phyloP scores from a whole-genome alignment of 2,888 invertebrate species.

The Melanostoma scalare region DNA sequence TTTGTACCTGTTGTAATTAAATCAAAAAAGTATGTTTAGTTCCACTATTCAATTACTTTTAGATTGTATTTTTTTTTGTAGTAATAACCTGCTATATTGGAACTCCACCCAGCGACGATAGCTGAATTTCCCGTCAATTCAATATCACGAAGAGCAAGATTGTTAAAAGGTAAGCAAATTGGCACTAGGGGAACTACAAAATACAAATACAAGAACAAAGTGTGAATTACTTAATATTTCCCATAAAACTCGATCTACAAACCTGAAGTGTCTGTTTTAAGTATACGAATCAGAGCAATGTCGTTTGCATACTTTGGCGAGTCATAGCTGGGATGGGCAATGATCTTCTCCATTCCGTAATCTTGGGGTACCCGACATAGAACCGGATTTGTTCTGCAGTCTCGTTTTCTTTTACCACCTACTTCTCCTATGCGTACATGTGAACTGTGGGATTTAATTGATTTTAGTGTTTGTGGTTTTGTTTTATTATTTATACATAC shows the following conservation, averaged over 20 bases:
- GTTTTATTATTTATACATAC: conserved; percentile 77
- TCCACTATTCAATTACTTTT: not conserved
- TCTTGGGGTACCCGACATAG: conserved; percentile 83
- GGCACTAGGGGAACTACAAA: conserved; percentile 79
- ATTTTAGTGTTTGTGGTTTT: not conserved
- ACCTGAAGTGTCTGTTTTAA: conserved; percentile 78
- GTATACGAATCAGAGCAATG: conserved; percentile 84
- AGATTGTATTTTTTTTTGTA: conserved; percentile 60
- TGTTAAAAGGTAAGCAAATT: conserved; percentile 83
- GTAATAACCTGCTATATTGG: conserved; percentile 84
- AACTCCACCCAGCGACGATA: conserved; percentile 90
- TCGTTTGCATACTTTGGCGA: conserved; percentile 83
- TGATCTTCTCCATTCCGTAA: conserved; percentile 82
- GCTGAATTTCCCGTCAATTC: conserved; percentile 83
- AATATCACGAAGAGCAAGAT: conserved; percentile 75
- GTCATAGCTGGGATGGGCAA: conserved; percentile 84
- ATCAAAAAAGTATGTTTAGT: conserved; percentile 11
- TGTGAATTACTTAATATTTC: conserved; percentile 18
- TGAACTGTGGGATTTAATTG: conserved; percentile 79
- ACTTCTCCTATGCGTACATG: conserved; percentile 87
- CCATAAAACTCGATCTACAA: not conserved
- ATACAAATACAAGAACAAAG: no score
- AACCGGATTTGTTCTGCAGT: conserved; percentile 80
- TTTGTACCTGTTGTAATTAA: conserved; percentile 46
- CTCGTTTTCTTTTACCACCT: conserved; percentile 81